A percentile compares a stretch with the other conserved stretches of the same genome.
These are phyloP conservation scores for Oscheius sp. DNA, from an alignment of 2,888 invertebrate species.

Conservation along the genomic window DNA sequence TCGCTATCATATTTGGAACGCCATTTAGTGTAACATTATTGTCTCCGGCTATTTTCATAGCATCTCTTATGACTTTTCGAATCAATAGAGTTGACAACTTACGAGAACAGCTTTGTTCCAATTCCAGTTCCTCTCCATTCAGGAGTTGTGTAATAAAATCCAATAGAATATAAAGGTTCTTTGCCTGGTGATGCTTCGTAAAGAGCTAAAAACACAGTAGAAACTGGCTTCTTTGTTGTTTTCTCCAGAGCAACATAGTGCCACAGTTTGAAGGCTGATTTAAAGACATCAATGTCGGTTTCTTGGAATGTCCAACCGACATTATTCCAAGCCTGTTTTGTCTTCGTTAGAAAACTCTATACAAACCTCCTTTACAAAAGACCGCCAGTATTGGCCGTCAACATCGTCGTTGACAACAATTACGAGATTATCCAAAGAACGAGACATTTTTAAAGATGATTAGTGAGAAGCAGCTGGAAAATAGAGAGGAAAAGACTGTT, in stretches of 20 bases:
- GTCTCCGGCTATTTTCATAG: conserved; percentile 41
- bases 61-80: conserved; percentile 1
- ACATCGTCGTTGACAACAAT: conserved; percentile 11
- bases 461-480: not conserved
- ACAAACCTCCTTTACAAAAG: not conserved
- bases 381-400: conserved; percentile 6
- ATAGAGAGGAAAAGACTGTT: not conserved
- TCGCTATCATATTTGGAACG: conserved; percentile 37
- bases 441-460: not conserved
- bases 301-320: conserved; percentile 41
- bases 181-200: conserved; percentile 23
- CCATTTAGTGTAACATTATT: conserved; percentile 34
- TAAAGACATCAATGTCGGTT: conserved; percentile 40
- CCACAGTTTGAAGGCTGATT: conserved; percentile 39
- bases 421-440: conserved; percentile 2
- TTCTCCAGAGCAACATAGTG: conserved; percentile 32
- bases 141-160: conserved; percentile 34
- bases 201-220: conserved; percentile 30
- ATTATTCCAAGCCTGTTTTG: too few species aligned
- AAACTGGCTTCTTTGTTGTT: conserved; percentile 26
- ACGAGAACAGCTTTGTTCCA: conserved; percentile 33
- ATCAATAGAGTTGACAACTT: not conserved
- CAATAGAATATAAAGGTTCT: conserved; percentile 36
- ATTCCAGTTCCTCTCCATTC: conserved; percentile 35
- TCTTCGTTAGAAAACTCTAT: not conserved